Conservation (phyloP, 2,797 vertebrate species). For the Hydrophis major region DNA sequence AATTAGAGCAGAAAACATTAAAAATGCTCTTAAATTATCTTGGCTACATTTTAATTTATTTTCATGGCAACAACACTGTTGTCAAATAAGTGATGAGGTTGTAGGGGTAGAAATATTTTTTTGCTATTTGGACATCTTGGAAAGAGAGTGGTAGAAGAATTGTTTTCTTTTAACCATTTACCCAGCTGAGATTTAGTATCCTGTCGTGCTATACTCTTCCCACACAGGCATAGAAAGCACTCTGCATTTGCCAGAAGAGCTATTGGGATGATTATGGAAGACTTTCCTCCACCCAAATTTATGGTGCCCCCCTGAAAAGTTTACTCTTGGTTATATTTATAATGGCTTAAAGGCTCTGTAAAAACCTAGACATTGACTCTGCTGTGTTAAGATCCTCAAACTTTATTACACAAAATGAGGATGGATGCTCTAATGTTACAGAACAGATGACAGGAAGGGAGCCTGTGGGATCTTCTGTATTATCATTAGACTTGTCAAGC, state of each 20-base stretch:
- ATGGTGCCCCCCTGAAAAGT: conserved; percentile 47
- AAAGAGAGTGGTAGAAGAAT: conserved; percentile 33
- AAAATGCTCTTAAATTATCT: neutral
- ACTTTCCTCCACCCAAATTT: conserved; percentile 40
- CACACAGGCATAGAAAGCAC: conserved; percentile 33
- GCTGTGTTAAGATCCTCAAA: conserved; percentile 13
- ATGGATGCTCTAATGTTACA: conserved; percentile 16
- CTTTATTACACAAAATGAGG: conserved; percentile 1
- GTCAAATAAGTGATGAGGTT: conserved; percentile 46
- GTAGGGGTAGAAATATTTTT: conserved; percentile 39
- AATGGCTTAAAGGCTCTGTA: conserved; percentile 48
- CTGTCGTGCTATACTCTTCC: conserved; percentile 38
- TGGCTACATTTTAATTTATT: conserved; percentile 48
- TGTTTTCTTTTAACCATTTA: conserved; percentile 41
- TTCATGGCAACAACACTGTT: conserved; percentile 44
- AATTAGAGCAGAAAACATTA: neutral
- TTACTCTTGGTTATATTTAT: conserved; percentile 30
- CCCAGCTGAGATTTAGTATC: conserved; percentile 49
- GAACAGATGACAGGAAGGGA: neutral
- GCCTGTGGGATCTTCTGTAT: neutral
- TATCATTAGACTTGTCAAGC: conserved; percentile 5
- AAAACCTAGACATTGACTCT: conserved; percentile 22
- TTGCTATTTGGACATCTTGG: conserved; percentile 50
- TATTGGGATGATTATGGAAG: neutral
- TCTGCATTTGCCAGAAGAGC: conserved; percentile 40